These are phyloP conservation scores for Coelopa pilipes DNA, from an alignment of 2,888 invertebrate genomes.

Conservation along the genomic window DNA sequence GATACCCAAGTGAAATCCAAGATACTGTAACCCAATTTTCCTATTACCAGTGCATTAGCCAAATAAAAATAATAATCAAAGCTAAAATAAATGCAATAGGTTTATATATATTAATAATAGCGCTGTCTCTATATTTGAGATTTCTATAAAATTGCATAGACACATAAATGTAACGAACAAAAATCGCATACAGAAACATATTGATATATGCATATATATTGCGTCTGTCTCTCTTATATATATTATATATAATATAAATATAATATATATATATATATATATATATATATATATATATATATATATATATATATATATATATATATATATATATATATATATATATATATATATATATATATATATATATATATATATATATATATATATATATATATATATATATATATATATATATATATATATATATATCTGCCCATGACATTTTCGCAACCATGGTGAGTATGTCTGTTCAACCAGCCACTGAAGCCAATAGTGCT, in stretches of 20 bases:
- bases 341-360: constrained; percentile 6
- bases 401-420: constrained; percentile 2
- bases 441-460: too few species aligned
- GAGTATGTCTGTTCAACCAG: too few species aligned
- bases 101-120: not conserved
- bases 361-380: constrained; percentile 18
- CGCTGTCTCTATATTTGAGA: too few species aligned
- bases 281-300: constrained; percentile 3
- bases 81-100: not conserved
- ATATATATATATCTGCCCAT: not conserved
- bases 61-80: not conserved
- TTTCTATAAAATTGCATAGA: not conserved
- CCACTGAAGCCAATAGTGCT: too few species aligned
- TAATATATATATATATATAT: not conserved
- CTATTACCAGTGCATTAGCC: too few species aligned
- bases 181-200: too few species aligned
- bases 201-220: not conserved
- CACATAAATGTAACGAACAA: not conserved
- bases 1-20: too few species aligned
- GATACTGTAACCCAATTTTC: too few species aligned
- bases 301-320: constrained; percentile 10
- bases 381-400: constrained; percentile 16
- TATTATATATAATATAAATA: too few species aligned
- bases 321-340: constrained; percentile 9
- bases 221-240: not conserved